These are phyloP conservation scores for Chloroclysta siterata DNA, from an alignment of 2,888 invertebrate species.

Conservation along the genomic window DNA sequence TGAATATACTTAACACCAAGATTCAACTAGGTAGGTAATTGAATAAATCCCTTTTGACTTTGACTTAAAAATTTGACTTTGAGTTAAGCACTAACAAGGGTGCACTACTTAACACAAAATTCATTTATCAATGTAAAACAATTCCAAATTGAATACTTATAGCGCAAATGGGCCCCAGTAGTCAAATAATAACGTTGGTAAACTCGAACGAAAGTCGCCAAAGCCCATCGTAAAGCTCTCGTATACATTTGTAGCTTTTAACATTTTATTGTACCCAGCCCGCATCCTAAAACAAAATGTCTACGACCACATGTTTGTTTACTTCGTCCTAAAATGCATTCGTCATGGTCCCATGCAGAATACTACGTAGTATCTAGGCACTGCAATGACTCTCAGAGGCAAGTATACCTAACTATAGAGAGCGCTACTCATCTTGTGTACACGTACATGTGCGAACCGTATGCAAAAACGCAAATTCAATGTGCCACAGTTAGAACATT, in stretches of 20 bases:
- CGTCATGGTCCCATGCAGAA: slow-evolving; percentile 53
- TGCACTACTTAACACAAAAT: too few species aligned
- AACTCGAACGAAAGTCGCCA: slow-evolving; percentile 17
- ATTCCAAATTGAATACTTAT: too few species aligned
- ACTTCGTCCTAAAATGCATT: slow-evolving; percentile 62
- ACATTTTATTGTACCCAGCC: slow-evolving; percentile 58
- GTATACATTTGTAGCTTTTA: slow-evolving; percentile 54
- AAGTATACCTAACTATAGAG: neutral
- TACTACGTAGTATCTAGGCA: slow-evolving; percentile 4
- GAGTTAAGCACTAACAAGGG: too few species aligned
- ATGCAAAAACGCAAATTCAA: neutral
- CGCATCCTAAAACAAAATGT: slow-evolving; percentile 60
- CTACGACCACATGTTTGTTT: slow-evolving; percentile 65
- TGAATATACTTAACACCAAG: too few species aligned
- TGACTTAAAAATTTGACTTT: too few species aligned
- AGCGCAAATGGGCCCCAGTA: too few species aligned
- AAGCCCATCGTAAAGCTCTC: slow-evolving; percentile 18
- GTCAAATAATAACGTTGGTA: neutral
- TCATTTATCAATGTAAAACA: too few species aligned
- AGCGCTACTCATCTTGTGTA: neutral
- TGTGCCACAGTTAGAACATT: too few species aligned
- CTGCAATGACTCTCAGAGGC: slow-evolving; percentile 3
- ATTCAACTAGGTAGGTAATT: too few species aligned
- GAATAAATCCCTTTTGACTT: too few species aligned
- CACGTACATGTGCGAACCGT: slow-evolving; percentile 2